phyloP scores from a whole-genome alignment of 2,113 vertebrate species.

The Rhabdomys dilectus region DNA sequence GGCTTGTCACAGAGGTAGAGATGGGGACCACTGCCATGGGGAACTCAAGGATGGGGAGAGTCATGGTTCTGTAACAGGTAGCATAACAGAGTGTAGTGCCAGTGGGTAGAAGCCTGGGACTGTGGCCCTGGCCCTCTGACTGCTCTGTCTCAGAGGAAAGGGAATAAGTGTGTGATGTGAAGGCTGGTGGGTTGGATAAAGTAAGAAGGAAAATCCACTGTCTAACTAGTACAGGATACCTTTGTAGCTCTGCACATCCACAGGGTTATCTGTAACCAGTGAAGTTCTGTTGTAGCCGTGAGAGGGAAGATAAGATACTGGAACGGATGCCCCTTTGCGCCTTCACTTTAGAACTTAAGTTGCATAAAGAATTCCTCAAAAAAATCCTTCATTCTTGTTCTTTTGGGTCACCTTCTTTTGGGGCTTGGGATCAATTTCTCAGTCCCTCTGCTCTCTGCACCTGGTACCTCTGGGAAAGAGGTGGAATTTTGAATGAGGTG shows the following conservation, averaged over 20 bases:
- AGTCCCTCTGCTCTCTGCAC: neutral
- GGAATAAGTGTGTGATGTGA: accelerated
- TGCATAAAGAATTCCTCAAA: neutral
- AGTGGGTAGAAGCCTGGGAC: accelerated
- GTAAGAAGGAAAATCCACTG: neutral
- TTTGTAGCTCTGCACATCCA: neutral
- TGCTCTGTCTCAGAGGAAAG: neutral
- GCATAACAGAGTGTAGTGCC: accelerated
- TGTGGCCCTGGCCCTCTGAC: neutral
- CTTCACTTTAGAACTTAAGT: neutral
- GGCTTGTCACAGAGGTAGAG: neutral
- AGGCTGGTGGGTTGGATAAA: no score
- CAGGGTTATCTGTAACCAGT: neutral
- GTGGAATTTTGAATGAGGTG: neutral
- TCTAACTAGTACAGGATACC: neutral
- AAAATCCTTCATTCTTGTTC: neutral
- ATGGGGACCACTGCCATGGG: neutral
- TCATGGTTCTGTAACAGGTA: neutral
- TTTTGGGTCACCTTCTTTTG: neutral
- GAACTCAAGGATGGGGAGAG: neutral
- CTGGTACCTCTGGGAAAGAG: neutral
- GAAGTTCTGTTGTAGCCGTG: neutral
- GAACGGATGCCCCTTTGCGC: neutral
- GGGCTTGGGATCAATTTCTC: no score
- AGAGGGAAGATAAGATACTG: neutral